These are phyloP conservation scores for Buphagus erythrorhynchus DNA, from an alignment of 2,797 vertebrate genomes.

Conservation along the genomic window DNA sequence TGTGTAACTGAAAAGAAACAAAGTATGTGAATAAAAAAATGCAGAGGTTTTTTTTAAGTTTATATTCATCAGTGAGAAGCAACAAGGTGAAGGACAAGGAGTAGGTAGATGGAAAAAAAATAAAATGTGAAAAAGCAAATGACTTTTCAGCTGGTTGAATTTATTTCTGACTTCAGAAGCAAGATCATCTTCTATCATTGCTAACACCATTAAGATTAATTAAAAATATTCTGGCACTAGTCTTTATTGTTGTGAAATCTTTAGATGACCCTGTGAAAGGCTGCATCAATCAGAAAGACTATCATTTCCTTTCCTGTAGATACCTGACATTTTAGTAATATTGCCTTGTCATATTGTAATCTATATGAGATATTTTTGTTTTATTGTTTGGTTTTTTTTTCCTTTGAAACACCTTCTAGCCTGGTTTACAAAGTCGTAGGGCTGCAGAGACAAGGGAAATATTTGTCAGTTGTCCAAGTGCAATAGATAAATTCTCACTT, in stretches of 20 bases:
- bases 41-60: neutral
- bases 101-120: neutral
- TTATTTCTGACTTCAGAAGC: constrained; percentile 9
- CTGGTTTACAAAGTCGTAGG: neutral
- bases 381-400: neutral
- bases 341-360: constrained; percentile 19
- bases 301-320: neutral
- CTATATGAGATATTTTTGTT: neutral
- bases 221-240: constrained; percentile 24
- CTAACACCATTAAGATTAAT: constrained; percentile 8
- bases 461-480: neutral
- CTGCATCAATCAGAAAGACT: constrained; percentile 19
- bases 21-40: neutral
- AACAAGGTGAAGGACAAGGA: neutral
- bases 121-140: neutral
- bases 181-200: neutral
- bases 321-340: neutral
- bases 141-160: neutral
- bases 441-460: neutral
- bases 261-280: neutral
- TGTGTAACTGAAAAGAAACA: neutral
- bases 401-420: neutral
- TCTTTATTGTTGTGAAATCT: constrained; percentile 46
- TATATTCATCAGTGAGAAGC: neutral
- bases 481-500: neutral